Evolutionary conservation across 2,113 vertebrate genomes (phyloP).

Genomic region (Sardina pilchardus): DNA sequence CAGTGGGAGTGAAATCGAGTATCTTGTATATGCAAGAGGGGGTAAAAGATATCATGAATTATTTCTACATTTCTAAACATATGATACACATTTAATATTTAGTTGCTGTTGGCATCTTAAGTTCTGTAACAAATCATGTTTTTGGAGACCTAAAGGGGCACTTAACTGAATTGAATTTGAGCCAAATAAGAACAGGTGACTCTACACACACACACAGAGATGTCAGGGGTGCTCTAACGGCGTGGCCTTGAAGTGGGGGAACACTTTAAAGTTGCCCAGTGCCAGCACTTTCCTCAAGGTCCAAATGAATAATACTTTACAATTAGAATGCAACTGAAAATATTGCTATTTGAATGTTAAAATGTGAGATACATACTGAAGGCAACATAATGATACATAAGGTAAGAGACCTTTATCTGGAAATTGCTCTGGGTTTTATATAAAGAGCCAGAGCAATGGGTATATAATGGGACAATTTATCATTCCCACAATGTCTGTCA

Average conservation of each 20-base stretch:
- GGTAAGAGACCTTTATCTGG: background rate
- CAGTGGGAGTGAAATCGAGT: background rate
- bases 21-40: background rate
- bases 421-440: background rate
- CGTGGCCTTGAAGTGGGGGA: background rate
- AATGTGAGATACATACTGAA: background rate
- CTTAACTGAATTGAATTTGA: background rate
- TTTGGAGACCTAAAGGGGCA: background rate
- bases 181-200: background rate
- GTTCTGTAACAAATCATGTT: background rate
- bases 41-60: background rate
- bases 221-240: background rate
- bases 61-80: background rate
- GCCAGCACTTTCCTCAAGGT: background rate
- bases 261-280: background rate
- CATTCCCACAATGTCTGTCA: background rate
- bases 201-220: background rate
- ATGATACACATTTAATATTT: background rate
- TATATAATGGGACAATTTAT: background rate
- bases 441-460: background rate
- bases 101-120: background rate
- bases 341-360: background rate
- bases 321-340: background rate
- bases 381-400: background rate
- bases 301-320: constrained; percentile 6